Percentiles rank a stretch among this genome's conserved stretches.
These are phyloP conservation scores for Brachystomella parvula DNA, from an alignment of 1,140 invertebrate species.

Conservation along the genomic window DNA sequence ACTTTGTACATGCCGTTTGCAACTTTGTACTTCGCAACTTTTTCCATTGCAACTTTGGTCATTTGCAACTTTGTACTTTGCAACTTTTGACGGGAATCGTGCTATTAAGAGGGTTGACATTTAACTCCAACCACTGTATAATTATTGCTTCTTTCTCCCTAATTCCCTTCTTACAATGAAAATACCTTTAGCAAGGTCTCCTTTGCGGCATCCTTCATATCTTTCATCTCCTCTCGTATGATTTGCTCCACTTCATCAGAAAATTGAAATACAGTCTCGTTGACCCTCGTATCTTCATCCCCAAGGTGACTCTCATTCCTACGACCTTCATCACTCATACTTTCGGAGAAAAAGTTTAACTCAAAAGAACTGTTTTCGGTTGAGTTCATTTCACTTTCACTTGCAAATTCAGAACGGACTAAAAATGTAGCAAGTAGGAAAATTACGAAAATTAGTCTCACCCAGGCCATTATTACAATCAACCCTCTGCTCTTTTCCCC, in stretches of 20 bases:
- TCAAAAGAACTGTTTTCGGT: too few relatives aligned
- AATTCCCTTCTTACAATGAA: too few relatives aligned
- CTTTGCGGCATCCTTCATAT: constrained; percentile 19
- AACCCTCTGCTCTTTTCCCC: too few relatives aligned
- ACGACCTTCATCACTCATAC: too few relatives aligned
- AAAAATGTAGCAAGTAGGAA: not conserved
- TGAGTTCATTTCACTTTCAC: not conserved
- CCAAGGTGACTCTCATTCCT: not conserved
- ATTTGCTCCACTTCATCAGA: constrained; percentile 8
- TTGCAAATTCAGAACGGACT: not conserved
- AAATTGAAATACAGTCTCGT: not conserved
- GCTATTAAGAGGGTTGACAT: not conserved
- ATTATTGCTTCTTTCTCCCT: not conserved
- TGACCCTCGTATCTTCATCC: not conserved
- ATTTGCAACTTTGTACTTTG: too few relatives aligned
- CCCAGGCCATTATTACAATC: too few relatives aligned
- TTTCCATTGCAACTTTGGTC: too few relatives aligned
- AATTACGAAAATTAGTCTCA: not conserved
- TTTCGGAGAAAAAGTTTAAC: too few relatives aligned
- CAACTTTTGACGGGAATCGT: too few relatives aligned
- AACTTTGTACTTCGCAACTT: too few relatives aligned
- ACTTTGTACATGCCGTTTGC: too few relatives aligned
- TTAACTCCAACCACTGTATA: not conserved
- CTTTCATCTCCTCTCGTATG: constrained; percentile 1
- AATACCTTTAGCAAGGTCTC: constrained; percentile 21